A percentile compares a stretch with the other conserved stretches of the same genome.
Evolutionary conservation across 2,113 vertebrate genomes (phyloP).

Genomic region (Anser brachyrhynchus): DNA sequence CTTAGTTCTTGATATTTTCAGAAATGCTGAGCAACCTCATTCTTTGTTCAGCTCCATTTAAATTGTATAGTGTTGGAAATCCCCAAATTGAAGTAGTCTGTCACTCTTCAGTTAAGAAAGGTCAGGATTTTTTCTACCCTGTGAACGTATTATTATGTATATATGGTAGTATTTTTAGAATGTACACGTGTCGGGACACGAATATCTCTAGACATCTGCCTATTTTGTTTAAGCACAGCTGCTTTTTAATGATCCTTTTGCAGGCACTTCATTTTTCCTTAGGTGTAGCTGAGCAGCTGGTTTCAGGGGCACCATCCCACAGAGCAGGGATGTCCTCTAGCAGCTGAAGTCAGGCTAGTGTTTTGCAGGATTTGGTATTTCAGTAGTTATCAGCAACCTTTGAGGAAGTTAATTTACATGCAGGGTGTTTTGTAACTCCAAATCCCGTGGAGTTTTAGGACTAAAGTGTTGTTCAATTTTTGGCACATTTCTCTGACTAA

Average conservation of each 20-base stretch:
- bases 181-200: background rate
- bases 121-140: background rate
- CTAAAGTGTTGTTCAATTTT: background rate
- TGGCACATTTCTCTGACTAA: background rate
- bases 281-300: background rate
- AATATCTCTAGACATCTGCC: background rate
- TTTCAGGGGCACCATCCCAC: background rate
- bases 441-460: background rate
- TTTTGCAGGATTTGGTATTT: background rate
- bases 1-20: constrained; percentile 9
- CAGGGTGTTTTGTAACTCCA: background rate
- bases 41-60: constrained; percentile 33
- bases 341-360: background rate
- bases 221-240: background rate
- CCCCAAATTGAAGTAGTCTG: background rate
- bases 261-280: background rate
- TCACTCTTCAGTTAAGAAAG: background rate
- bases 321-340: background rate
- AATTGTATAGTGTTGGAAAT: background rate
- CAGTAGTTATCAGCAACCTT: background rate
- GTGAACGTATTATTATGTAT: background rate
- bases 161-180: background rate
- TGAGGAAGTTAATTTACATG: background rate
- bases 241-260: background rate
- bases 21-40: constrained; percentile 44